These are phyloP conservation scores for Nicator chloris DNA, from an alignment of 2,113 vertebrate species.

Conservation along the genomic window DNA sequence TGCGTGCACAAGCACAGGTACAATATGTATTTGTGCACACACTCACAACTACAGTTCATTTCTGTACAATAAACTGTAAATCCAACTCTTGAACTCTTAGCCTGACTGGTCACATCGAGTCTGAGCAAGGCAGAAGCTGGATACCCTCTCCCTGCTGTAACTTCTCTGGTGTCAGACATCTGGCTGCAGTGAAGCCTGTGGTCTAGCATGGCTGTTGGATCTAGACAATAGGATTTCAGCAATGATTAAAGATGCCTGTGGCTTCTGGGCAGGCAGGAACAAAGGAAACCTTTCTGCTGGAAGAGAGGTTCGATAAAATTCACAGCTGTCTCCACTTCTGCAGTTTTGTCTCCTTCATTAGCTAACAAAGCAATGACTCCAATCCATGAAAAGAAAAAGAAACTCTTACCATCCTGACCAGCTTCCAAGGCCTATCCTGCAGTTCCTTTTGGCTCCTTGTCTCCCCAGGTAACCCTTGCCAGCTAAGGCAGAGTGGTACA, in stretches of 20 bases:
- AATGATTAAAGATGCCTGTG: constrained; percentile 4
- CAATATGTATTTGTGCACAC: neutral
- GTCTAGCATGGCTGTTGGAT: neutral
- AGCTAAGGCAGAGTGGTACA: neutral
- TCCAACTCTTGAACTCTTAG: neutral
- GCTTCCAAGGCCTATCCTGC: neutral
- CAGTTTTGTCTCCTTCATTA: neutral
- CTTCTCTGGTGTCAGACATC: neutral
- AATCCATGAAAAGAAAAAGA: neutral
- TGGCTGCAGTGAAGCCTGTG: neutral
- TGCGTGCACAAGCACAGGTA: neutral
- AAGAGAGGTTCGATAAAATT: neutral
- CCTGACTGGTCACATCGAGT: neutral
- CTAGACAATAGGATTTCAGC: neutral
- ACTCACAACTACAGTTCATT: neutral
- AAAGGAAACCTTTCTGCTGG: neutral
- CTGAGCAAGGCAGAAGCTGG: neutral
- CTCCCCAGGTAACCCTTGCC: neutral
- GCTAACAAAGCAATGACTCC: neutral
- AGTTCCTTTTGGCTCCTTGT: neutral
- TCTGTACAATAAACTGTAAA: neutral
- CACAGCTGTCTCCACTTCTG: neutral
- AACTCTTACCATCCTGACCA: neutral
- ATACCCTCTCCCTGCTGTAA: neutral
- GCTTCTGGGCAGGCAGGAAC: neutral